Evolutionary conservation across 2,113 vertebrate genomes (phyloP).

Genomic region (Pseudopodoces humilis): DNA sequence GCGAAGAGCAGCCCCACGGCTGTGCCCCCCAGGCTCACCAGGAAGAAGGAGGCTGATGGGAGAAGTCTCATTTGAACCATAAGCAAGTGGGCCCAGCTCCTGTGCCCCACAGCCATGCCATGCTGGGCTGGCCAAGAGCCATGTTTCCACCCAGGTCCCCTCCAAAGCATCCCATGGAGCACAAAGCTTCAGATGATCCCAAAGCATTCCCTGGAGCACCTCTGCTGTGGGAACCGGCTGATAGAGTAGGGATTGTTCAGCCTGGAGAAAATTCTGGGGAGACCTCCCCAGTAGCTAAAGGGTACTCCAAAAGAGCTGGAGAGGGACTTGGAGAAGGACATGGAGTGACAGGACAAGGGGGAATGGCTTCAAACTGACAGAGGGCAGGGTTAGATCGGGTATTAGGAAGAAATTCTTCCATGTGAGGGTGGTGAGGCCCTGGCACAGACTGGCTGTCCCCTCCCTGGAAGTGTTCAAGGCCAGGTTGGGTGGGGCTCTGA

Average conservation of each 20-base stretch:
- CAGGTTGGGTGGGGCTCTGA: not conserved
- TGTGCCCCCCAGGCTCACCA: conserved; percentile 93
- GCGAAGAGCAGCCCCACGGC: conserved; percentile 93
- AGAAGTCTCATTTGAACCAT: not conserved
- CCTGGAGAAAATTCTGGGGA: not conserved
- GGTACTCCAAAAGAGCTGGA: not conserved
- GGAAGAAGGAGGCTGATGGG: conserved; percentile 89
- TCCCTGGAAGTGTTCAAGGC: not conserved
- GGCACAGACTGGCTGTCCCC: not conserved
- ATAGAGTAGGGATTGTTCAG: not conserved
- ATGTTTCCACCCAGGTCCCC: not conserved
- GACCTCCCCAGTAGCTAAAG: not conserved
- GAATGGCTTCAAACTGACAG: not conserved
- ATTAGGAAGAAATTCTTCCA: not conserved
- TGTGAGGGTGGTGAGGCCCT: not conserved
- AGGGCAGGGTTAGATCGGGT: not conserved
- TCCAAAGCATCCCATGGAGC: not conserved
- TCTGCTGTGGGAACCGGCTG: not conserved
- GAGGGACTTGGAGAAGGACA: not conserved
- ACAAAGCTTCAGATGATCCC: not conserved
- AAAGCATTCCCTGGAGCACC: not conserved
- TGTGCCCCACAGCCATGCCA: not conserved
- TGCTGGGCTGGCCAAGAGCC: rapidly evolving
- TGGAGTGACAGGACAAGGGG: not conserved
- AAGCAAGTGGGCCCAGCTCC: not conserved